Evolutionary conservation across 2,888 invertebrate species (phyloP).

Genomic region (Phalangium opilio): DNA sequence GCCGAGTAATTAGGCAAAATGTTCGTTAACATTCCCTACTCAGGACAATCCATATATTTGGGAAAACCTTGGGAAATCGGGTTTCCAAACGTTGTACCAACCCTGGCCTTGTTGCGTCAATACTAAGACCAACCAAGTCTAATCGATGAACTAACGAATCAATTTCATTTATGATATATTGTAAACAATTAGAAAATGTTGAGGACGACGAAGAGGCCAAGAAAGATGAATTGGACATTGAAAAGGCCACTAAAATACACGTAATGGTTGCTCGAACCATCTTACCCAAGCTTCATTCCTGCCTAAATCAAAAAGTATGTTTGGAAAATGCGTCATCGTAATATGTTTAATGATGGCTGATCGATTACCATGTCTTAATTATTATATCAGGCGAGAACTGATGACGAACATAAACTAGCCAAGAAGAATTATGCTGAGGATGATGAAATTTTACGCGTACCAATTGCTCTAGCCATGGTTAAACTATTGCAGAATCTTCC

Average conservation of each 20-base stretch:
- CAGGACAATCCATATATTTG: too few species aligned
- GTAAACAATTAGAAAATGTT: constrained; percentile 6
- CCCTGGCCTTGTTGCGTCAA: too few species aligned
- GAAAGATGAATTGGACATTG: neutral
- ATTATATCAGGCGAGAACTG: constrained; percentile 34
- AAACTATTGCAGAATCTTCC: constrained; percentile 80
- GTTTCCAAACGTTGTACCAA: too few species aligned
- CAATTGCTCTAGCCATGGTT: constrained; percentile 80
- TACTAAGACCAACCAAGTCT: too few species aligned
- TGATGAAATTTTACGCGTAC: constrained; percentile 75
- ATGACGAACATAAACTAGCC: constrained; percentile 44
- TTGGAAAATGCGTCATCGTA: constrained; percentile 1
- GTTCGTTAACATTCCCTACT: too few species aligned
- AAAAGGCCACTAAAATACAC: constrained; percentile 54
- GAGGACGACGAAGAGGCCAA: constrained; percentile 8
- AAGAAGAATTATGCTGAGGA: constrained; percentile 30
- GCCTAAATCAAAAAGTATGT: constrained; percentile 39
- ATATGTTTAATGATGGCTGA: constrained; percentile 2
- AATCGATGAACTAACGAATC: too few species aligned
- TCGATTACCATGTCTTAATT: neutral
- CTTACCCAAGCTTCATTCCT: constrained; percentile 62
- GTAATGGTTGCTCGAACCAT: constrained; percentile 50
- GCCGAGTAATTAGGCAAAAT: too few species aligned
- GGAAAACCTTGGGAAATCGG: too few species aligned
- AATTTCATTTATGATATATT: too few species aligned